These are phyloP conservation scores for Pipistrellus nathusii DNA, from an alignment of 2,797 vertebrate species.

Conservation along the genomic window DNA sequence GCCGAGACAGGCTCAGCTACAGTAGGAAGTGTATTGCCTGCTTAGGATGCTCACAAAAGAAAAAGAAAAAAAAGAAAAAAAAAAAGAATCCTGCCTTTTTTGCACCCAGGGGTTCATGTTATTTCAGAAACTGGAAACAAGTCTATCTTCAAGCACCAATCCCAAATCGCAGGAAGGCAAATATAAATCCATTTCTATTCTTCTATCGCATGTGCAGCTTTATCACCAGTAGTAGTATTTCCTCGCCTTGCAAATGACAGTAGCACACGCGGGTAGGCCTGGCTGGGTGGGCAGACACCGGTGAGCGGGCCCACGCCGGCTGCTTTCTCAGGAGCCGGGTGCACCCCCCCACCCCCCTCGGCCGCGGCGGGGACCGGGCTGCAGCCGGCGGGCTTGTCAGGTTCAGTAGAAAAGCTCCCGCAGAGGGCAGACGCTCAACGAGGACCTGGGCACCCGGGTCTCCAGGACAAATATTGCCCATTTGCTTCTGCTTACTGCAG, in stretches of 20 bases:
- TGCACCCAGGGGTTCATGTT: constrained; percentile 70
- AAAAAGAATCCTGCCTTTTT: constrained; percentile 76
- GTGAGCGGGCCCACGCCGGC: constrained; percentile 8
- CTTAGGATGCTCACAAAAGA: constrained; percentile 54
- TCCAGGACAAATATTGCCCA: constrained; percentile 94
- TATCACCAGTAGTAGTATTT: constrained; percentile 88
- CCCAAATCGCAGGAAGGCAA: constrained; percentile 83
- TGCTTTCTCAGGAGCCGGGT: constrained; percentile 15
- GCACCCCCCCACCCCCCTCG: background rate
- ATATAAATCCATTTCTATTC: background rate
- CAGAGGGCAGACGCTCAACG: constrained; percentile 75
- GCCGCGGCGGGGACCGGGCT: too few relatives aligned
- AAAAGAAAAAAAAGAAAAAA: background rate
- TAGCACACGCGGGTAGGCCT: constrained; percentile 83
- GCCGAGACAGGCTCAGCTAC: constrained; percentile 82
- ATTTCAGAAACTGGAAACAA: constrained; percentile 76
- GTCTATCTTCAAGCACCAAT: constrained; percentile 85
- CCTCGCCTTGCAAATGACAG: constrained; percentile 85
- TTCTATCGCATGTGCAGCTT: constrained; percentile 75
- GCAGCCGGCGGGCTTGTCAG: too few relatives aligned
- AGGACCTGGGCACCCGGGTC: constrained; percentile 82
- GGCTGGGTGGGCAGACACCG: constrained; percentile 83
- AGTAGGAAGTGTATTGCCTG: constrained; percentile 83
- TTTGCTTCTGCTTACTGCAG: constrained; percentile 90
- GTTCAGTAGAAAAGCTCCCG: constrained; percentile 88